Evolutionary conservation across 2,113 vertebrate genomes (phyloP).

Genomic region (Hypocryptadius cinnamomeus): DNA sequence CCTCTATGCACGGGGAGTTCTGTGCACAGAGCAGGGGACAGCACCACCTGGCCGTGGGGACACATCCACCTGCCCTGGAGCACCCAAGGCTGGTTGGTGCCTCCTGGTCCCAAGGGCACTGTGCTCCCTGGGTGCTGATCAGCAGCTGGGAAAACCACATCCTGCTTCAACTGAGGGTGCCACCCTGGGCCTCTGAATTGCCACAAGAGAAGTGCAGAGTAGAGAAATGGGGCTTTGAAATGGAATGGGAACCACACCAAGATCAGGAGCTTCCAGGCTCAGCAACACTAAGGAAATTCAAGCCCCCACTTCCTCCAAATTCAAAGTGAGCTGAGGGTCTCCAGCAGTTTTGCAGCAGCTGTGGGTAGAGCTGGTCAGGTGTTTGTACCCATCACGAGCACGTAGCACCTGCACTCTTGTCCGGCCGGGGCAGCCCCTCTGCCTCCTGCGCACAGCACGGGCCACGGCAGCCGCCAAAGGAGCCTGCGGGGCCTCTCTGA

Average conservation of each 20-base stretch:
- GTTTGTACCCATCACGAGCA: not conserved
- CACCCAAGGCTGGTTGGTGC: not conserved
- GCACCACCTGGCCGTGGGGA: not conserved
- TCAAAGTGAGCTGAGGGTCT: not conserved
- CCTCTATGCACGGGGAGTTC: not conserved
- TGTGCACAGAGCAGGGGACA: not conserved
- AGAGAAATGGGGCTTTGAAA: not conserved
- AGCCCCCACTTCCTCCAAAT: not conserved
- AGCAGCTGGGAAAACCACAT: not conserved
- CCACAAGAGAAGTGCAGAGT: not conserved
- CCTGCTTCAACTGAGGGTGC: accelerated
- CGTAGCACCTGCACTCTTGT: not conserved
- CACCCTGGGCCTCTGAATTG: not conserved
- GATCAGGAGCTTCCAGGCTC: not conserved
- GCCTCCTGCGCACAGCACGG: not conserved
- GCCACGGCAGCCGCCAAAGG: not conserved
- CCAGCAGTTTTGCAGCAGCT: not conserved
- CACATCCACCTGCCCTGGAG: not conserved
- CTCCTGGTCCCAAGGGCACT: not conserved
- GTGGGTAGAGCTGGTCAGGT: not conserved
- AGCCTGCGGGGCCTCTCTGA: not conserved
- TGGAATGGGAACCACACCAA: not conserved
- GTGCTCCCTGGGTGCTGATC: not conserved
- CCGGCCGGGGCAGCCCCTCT: not conserved
- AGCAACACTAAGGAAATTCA: not conserved